A percentile compares a stretch with the other conserved stretches of the same genome.
Evolutionary conservation across 1,140 invertebrate species (phyloP).

Genomic region (Leptoteleia sp.): DNA sequence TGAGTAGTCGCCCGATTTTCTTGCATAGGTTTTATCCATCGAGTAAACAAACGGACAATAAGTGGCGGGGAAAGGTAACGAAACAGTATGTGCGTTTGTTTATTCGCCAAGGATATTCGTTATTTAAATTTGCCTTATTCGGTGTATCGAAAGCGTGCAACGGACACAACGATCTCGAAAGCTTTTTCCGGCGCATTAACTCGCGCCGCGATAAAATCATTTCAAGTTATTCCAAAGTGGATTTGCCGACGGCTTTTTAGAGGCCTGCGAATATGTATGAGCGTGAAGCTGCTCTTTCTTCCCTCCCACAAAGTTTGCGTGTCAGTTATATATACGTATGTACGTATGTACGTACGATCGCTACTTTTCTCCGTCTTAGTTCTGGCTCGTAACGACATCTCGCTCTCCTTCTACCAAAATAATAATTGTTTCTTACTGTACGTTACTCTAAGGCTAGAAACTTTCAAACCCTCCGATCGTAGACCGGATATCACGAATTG

Average conservation of each 20-base stretch:
- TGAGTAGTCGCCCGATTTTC: too few species aligned
- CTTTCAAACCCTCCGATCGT: conserved; percentile 61
- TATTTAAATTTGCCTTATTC: conserved; percentile 6
- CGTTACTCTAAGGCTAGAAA: conserved; percentile 60
- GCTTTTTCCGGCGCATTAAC: conserved; percentile 24
- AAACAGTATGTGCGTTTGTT: not conserved
- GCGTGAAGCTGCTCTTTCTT: not conserved
- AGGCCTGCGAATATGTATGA: not conserved
- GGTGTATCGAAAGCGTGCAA: conserved; percentile 3
- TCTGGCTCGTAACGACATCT: conserved; percentile 3
- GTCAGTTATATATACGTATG: not conserved
- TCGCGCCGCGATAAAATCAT: conserved; percentile 28
- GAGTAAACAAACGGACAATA: conserved; percentile 3
- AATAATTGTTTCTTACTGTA: conserved; percentile 48
- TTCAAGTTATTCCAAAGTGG: conserved; percentile 26
- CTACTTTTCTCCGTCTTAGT: not conserved
- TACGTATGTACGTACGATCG: not conserved
- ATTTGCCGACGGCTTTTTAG: conserved; percentile 19
- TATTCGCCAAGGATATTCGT: conserved; percentile 3
- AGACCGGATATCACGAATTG: conserved; percentile 60
- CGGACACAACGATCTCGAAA: conserved; percentile 1
- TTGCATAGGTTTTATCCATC: too few species aligned
- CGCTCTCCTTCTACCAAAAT: conserved; percentile 25
- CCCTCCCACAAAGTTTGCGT: conserved; percentile 1
- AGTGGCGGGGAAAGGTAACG: conserved; percentile 6